A percentile compares a stretch with the other conserved stretches of the same genome.
Conservation (phyloP, 1,140 invertebrate genomes). For the Plodia interpunctella region DNA sequence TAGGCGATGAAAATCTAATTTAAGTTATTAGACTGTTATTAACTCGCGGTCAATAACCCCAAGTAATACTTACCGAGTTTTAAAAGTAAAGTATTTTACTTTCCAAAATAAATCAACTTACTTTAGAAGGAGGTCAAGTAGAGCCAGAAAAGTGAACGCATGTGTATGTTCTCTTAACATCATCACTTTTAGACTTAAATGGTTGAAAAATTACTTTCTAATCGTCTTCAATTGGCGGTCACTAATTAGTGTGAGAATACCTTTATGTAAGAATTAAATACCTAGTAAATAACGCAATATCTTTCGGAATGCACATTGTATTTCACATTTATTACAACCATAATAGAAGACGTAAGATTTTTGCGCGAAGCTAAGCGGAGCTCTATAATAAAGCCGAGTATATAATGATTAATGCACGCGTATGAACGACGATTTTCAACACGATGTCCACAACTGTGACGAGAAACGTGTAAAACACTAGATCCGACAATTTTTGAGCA, state of each 20-base stretch:
- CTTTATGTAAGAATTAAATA: background rate
- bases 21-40: background rate
- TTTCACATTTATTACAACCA: too few relatives aligned
- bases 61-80: conserved; percentile 1
- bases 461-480: too few relatives aligned
- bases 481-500: too few relatives aligned
- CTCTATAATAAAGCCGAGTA: too few relatives aligned
- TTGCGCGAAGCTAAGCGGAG: too few relatives aligned
- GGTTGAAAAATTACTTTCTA: background rate
- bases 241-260: background rate
- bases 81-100: conserved; percentile 2
- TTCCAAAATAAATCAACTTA: background rate
- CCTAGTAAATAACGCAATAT: too few relatives aligned
- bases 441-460: too few relatives aligned
- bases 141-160: background rate
- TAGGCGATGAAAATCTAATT: background rate
- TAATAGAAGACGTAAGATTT: too few relatives aligned
- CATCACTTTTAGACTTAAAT: background rate
- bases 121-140: background rate
- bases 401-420: too few relatives aligned
- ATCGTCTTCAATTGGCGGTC: background rate
- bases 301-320: too few relatives aligned
- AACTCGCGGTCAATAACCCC: background rate
- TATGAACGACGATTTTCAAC: too few relatives aligned
- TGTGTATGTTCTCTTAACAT: background rate